phyloP scores from a whole-genome alignment of 2,888 invertebrate genomes.

The Stenolophus ochropezus region DNA sequence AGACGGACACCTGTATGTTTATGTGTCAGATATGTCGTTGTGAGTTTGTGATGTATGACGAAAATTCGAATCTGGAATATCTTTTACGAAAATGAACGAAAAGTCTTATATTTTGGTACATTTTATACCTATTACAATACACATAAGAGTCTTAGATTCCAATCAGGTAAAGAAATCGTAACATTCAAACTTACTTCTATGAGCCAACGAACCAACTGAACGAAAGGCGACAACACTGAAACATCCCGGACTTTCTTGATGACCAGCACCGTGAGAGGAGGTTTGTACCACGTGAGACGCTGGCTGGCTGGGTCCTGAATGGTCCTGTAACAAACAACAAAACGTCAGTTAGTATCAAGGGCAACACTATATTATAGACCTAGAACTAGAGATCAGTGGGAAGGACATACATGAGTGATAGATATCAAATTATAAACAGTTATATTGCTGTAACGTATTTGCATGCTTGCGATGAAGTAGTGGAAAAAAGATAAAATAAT shows the following conservation, averaged over 20 bases:
- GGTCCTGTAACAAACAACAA: slow-evolving; percentile 79
- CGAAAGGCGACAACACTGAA: slow-evolving; percentile 91
- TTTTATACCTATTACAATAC: no score
- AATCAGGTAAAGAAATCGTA: no score
- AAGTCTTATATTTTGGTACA: no score
- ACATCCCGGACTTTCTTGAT: slow-evolving; percentile 97
- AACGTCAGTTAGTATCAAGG: not conserved
- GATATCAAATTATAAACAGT: not conserved
- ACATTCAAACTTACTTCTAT: slow-evolving; percentile 80
- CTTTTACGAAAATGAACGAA: no score
- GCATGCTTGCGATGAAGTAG: not conserved
- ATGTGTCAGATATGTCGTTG: no score
- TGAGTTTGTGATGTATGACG: no score
- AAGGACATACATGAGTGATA: not conserved
- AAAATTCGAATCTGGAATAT: no score
- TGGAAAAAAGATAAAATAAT: no score
- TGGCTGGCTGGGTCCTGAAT: slow-evolving; percentile 98
- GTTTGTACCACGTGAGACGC: slow-evolving; percentile 97
- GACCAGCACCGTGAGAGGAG: slow-evolving; percentile 95
- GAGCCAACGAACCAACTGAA: slow-evolving; percentile 94
- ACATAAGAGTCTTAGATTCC: no score
- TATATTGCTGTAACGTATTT: not conserved
- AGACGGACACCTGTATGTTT: no score
- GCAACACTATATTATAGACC: not conserved
- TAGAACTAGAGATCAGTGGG: not conserved